Evolutionary conservation across 1,140 invertebrate genomes (phyloP).

Genomic region (Cyphomyrmex costatus): DNA sequence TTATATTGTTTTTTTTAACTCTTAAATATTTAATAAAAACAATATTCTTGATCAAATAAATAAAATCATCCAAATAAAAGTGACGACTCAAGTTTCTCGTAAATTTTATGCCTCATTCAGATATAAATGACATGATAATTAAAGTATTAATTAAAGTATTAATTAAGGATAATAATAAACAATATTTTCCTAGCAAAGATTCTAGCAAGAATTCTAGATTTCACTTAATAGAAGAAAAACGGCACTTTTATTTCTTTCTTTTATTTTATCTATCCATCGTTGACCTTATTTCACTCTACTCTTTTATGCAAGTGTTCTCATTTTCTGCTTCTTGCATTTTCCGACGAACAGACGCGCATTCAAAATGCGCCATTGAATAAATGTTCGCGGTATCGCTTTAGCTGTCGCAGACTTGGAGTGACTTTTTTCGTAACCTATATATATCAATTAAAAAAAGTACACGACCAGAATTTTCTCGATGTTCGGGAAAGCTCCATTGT

Average conservation of each 20-base stretch:
- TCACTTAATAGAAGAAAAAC: neutral
- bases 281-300: neutral
- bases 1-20: no score
- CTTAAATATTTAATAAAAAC: no score
- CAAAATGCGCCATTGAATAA: conserved; percentile 36
- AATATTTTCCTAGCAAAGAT: neutral
- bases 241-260: neutral
- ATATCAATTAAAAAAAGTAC: conserved; percentile 40
- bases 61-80: neutral
- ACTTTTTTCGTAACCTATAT: conserved; percentile 32
- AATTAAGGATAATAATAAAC: no score
- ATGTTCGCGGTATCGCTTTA: conserved; percentile 9
- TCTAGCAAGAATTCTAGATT: neutral
- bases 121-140: no score
- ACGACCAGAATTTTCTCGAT: conserved; percentile 37
- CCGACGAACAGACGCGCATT: neutral
- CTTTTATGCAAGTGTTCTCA: neutral
- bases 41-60: no score
- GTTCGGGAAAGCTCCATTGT: conserved; percentile 39
- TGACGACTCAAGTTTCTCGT: neutral
- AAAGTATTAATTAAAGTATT: neutral
- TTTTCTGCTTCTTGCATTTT: conserved; percentile 27
- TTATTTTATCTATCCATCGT: neutral
- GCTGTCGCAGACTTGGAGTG: neutral
- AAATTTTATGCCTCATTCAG: neutral